These are phyloP conservation scores for Lithophane leautieri DNA, from an alignment of 2,888 invertebrate species.

Conservation along the genomic window DNA sequence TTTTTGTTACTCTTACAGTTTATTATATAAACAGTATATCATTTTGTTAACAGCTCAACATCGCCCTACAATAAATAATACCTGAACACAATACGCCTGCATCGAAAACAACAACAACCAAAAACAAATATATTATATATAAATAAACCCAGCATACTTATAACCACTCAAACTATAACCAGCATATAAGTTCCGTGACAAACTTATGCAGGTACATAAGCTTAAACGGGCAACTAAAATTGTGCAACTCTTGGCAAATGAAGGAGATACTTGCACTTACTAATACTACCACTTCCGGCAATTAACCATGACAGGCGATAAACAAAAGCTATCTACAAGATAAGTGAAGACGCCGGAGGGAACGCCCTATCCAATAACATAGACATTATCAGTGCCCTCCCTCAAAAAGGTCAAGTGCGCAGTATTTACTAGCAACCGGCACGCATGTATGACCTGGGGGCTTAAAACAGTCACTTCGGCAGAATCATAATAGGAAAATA, in stretches of 20 bases:
- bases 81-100: conserved; percentile 13
- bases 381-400: not conserved
- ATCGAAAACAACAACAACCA: conserved; percentile 4
- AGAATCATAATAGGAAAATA: too few species aligned
- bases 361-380: not conserved
- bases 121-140: too few species aligned
- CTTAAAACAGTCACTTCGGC: too few species aligned
- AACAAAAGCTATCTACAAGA: not conserved
- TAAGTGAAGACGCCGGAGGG: not conserved
- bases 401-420: not conserved
- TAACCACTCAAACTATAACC: not conserved
- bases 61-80: not conserved
- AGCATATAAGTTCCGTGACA: conserved; percentile 1
- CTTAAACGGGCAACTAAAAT: conserved; percentile 27
- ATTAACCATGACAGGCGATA: not conserved
- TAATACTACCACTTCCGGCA: not conserved
- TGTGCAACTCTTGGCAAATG: not conserved
- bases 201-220: conserved; percentile 10
- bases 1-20: not conserved
- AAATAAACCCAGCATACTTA: not conserved
- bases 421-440: not conserved
- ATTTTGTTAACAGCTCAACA: not conserved
- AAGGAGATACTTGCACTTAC: not conserved
- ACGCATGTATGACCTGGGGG: not conserved
- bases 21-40: too few species aligned